Evolutionary conservation across 2,113 vertebrate species (phyloP).

Genomic region (Macheiramphus alcinus): DNA sequence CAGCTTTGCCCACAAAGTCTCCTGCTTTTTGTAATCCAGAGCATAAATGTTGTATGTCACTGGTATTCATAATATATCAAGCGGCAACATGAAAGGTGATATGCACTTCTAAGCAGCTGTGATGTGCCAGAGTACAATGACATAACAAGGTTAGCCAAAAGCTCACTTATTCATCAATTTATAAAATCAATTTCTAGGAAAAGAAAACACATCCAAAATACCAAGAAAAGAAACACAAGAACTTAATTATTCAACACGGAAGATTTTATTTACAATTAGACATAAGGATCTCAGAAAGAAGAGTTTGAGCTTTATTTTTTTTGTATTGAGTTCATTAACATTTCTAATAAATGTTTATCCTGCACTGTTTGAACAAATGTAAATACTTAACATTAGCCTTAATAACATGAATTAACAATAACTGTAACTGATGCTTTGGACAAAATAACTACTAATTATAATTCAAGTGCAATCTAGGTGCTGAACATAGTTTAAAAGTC

Average conservation of each 20-base stretch:
- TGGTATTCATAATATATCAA: background rate
- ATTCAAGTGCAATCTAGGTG: background rate
- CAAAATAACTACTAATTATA: background rate
- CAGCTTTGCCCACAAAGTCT: background rate
- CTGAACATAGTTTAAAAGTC: background rate
- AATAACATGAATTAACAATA: background rate
- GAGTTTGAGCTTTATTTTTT: background rate
- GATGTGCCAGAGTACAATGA: background rate
- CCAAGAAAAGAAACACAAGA: background rate
- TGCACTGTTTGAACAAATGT: background rate
- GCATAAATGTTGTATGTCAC: background rate
- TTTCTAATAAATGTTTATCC: background rate
- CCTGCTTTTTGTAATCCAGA: background rate
- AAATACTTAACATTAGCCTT: background rate
- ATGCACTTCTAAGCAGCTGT: background rate
- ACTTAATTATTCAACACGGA: background rate
- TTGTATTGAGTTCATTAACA: background rate
- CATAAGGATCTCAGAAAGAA: background rate
- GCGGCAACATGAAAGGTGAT: background rate
- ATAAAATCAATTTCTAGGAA: background rate
- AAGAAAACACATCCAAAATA: background rate
- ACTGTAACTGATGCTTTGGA: background rate
- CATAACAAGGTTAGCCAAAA: background rate
- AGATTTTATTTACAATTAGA: constrained; percentile 48
- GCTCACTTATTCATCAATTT: background rate